Evolutionary conservation across 2,113 vertebrate species (phyloP), one percentile per base, ranked within the genome.

Genomic region (Notothenia coriiceps): DNA sequence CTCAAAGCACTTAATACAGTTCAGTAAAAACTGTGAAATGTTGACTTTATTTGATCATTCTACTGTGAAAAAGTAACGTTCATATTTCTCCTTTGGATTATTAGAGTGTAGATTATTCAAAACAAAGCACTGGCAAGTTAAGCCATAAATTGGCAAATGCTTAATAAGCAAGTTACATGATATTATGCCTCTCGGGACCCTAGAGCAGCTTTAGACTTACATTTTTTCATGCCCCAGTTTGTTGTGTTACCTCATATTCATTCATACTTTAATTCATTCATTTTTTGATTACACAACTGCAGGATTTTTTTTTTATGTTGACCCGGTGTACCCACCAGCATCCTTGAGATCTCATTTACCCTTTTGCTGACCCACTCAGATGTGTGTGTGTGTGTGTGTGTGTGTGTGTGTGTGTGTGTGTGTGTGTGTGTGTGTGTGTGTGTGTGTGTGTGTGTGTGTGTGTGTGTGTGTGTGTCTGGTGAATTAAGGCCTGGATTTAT

Each of bases 401-500:
- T 69, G 33, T 70, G 40, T 70, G 20, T 63, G 40, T 22, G 51
- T 55, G 50, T 69, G 50, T 69, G 33, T 70, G 52, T 70, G 20
- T 63, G 61, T 46, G 67, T 70, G 33, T 47, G 43, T 64, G 51
- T 18, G 66, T 55, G 29, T 69, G 50, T 69, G 33, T 70, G 40
- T 70, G 20, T 63, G 40, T 22, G 51, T 55, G 50, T 69, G 50
- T 69, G 33, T 70, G 52, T 70, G 20, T 63, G 61, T 46, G 67
- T 70, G 33, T 67, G 50, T 62, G 11, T 52, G 29, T 54, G 11
- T 40, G 25, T 67, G 17, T 52, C 7, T 0, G 0, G 44, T 77
- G 74, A 72, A n/a, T 77, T 72, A 68, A 62, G 67, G 43, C 17
- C 14, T 75, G 75, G 75, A 57, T 82, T 82, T 75, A 63, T 84